Base-by-base conservation (phyloP, 2,113 vertebrate species). In the Sialia sialis region DNA sequence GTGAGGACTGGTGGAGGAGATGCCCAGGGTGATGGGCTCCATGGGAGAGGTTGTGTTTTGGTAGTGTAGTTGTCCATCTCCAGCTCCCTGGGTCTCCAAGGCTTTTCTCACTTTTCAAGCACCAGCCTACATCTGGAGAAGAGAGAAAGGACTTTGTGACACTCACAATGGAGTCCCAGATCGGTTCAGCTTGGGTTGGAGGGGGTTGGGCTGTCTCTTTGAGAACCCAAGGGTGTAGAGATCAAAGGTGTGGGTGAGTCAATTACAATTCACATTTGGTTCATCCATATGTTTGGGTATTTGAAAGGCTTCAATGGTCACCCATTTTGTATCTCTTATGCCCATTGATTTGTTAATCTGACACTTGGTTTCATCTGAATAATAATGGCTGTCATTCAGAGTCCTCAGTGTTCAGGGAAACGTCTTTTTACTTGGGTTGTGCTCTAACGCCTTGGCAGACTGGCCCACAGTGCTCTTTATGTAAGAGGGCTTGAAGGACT, bases 341-440 rank as follows among this genome's bases (percentile, higher is more conserved):
- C 89, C 76, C 73, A 90, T 94, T 82, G 62, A 95, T 82, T 64
- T 96, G 80, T 94, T 97, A 96, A 97, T 97, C 95, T 97, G 96
- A 94, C 95, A 82, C 95, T 95, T 59, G 62, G 73, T 96, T 93
- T 87, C 84, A 90, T 95, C 95, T 96, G 90, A 96, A 96, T 97
- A 68, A 96, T 91, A 96, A 96, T 89, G 43, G 90, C 52, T 70
- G 88, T 92, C 90, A 90, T 96, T 96, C 92, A 94, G 68, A 27
- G 29, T 36, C 51, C 38, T 90, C 90, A 19, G 83, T 95, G 92
- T 94, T 95, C 86, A 93, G 80, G 69, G 60, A 94, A 90, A 96
- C 96, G 92, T 93, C 86, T 94, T 89, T 96, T 93, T 77, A 78
- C 86, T 96, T 76, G 92, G 54, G 90, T 84, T 96, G 88, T 95